Base-by-base conservation (phyloP, 2,888 invertebrate species). In the Erpobdella octoculata region DNA sequence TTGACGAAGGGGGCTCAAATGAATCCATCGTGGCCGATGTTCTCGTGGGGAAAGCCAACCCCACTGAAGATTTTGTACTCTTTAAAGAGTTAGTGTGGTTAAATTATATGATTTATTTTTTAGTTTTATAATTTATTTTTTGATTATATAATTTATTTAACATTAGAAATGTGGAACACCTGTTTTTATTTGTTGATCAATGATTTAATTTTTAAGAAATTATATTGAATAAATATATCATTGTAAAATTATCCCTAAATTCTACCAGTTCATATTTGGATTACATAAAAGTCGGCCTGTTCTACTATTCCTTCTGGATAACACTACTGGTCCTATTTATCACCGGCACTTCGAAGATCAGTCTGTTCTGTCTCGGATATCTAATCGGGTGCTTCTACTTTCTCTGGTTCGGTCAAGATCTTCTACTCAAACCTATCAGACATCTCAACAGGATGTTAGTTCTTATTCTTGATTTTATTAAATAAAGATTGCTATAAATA, bases 331-430 rank as follows among this genome's bases (percentile, higher is more conserved):
- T 95, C 36, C 90, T 97, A 82, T 95, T 98, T 83, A 86, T 96
- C 78, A 93, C 97, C 33, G 98, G 97, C 74, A 93, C 95, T 0
- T 92, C 92, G 79, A 88, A 94, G 69, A 91, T 94, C 31, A 95
- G 93, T 81, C 84, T 97, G 38, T 92, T 97, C 85, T 94, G 95
- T 0, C 86, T 97, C 83, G 96, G 97, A 35, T 98, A 98, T 83
- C 87, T 99, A 25, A 88, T 95, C 71, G 92, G 94, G 2, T 92
- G 96, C 0, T 97, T 98, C 83, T 87, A 93, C 77, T 96, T 98
- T 84, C 87, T 98, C 46, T 99, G 98, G 98, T 93, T 93, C 84
- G 98, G 98, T 41, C 93, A 94, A 53, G 96, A 97, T 81, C 90
- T 97, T 81, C 95, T 96, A 82, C 86, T 96, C 70, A 87, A 92